phyloP scores from a whole-genome alignment of 2,113 vertebrate genomes.

The Gavialis gangeticus region DNA sequence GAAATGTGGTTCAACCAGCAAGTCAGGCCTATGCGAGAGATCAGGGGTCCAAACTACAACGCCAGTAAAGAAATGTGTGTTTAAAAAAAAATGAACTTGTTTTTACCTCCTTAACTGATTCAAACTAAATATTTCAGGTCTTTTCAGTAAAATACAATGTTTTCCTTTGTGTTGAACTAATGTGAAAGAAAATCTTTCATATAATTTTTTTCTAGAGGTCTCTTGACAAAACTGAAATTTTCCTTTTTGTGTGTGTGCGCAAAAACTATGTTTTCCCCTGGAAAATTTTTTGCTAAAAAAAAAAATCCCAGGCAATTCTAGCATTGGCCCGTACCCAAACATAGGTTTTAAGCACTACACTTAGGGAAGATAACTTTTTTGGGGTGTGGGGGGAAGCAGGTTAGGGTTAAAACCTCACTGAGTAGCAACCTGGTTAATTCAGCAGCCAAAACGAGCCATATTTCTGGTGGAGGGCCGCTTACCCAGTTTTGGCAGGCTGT shows the following conservation, averaged over 20 bases:
- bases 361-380: not conserved
- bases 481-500: too few species aligned
- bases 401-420: not conserved
- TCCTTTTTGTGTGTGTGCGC: rapidly evolving
- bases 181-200: not conserved
- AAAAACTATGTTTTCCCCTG: too few species aligned
- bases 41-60: not conserved
- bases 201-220: not conserved
- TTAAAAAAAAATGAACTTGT: not conserved
- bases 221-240: not conserved
- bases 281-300: not conserved
- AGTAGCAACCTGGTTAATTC: not conserved
- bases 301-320: not conserved
- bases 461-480: too few species aligned
- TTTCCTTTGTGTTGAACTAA: not conserved
- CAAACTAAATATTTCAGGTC: rapidly evolving
- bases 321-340: not conserved
- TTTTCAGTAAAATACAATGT: not conserved
- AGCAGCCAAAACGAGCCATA: not conserved
- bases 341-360: too few species aligned
- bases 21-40: too few species aligned
- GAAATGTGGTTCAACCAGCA: too few species aligned
- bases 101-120: not conserved
- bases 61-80: not conserved
- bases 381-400: not conserved